Conservation (phyloP, 2,797 vertebrate species). For the Halcyon badia region DNA sequence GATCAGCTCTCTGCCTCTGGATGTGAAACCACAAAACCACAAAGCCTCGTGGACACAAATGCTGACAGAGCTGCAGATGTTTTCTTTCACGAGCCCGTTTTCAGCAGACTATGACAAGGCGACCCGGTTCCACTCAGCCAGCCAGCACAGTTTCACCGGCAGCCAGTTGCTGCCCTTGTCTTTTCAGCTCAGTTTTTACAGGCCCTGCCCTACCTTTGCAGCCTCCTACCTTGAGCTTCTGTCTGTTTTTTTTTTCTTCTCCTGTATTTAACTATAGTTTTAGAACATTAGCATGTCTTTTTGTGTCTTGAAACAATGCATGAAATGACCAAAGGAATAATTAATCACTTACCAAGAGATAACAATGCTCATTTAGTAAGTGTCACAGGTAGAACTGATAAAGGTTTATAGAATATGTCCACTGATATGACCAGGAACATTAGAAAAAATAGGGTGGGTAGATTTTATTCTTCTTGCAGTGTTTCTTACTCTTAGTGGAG, state of each 20-base stretch:
- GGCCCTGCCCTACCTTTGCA: background rate
- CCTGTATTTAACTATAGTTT: background rate
- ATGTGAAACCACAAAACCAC: background rate
- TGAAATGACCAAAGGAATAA: slow-evolving; percentile 36
- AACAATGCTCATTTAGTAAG: slow-evolving; percentile 23
- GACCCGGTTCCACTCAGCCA: background rate
- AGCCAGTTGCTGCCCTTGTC: background rate
- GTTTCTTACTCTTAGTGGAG: background rate
- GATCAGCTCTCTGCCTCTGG: background rate
- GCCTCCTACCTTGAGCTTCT: background rate
- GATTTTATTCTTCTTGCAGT: background rate
- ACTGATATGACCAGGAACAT: background rate
- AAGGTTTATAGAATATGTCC: background rate
- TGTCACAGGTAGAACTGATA: slow-evolving; percentile 23
- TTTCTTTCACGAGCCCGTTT: background rate
- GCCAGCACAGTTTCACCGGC: background rate
- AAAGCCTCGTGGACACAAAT: accelerated
- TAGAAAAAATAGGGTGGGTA: background rate
- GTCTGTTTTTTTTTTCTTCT: background rate
- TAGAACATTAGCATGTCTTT: background rate
- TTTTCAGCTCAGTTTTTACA: background rate
- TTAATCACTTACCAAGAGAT: background rate
- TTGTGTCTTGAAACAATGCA: background rate
- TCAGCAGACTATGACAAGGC: background rate
- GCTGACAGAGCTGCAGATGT: background rate